Evolutionary conservation across 2,113 vertebrate species (phyloP), one percentile per base, ranked within the genome.

Genomic region (Circaetus gallicus): DNA sequence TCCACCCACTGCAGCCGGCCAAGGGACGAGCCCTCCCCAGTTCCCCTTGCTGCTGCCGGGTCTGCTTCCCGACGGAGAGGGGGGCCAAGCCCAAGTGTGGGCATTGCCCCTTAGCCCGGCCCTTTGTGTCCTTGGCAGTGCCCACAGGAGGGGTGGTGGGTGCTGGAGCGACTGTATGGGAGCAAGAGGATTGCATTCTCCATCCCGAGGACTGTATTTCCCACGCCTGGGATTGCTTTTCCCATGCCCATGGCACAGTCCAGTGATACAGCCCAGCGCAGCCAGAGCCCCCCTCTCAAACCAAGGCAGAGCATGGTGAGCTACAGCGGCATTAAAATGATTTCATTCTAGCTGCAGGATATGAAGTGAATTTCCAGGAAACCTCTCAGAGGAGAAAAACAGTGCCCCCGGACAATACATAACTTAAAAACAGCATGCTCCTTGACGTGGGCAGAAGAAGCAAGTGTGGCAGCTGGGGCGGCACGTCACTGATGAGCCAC

Each of bases 1-100:
- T 26, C 42, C 22, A 56, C n/a, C 29, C 50, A 22, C 32, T 2
- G 7, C 59, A 34, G 66, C 31, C 1, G 0, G 36, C 17, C 1
- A 0, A 52, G 66, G 32, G 10, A 56, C 0, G 6, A 85, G 28
- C 28, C n/a, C 26, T 34, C 22, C 22, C 34, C 42, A 16, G 31
- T 7, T 38, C 25, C 34, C 47, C 43, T 36, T 24, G 31, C 59
- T 28, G 76, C n/a, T 56, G n/a, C 49, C 1, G 2, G 36, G 25
- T 82, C 43, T 43, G 49, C 74, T 58, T 50, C 3, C 6, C n/a
- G 53, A 38, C 0, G 10, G 25, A 40, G 31, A 74, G 17, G 22
- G 42, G 38, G 7, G 16, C 11, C 34, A 31, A 84, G 89, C 17
- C 61, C 47, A 40, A 22, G 28, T 53, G 26, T 24, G 26, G 34